Evolutionary conservation across 35 echinoderm and acorn worm species (phyloP), one percentile per base, ranked within the genome.

Genomic region (Amphiura filiformis): DNA sequence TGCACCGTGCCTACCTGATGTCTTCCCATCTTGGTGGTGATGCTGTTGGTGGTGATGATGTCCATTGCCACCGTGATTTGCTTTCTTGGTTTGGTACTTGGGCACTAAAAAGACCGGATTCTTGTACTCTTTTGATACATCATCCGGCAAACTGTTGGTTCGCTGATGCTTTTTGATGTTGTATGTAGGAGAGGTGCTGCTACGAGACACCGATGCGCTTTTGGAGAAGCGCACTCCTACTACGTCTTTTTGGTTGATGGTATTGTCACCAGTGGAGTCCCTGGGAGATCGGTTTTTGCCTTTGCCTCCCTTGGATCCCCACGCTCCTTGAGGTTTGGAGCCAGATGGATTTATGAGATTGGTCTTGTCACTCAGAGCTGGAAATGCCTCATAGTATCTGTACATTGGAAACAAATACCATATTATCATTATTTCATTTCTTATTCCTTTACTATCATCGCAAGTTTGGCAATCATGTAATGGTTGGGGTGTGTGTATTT

Each of bases 371-470:
- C 79, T 91, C 20, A 99, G 87, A 23, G 96, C 83, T 76, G 96
- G 96, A 39, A 99, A 99, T 39, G 96, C 96, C 76, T 89, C 93
- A 90, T 95, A 99, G 76, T 99, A 99, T 86, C 96, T 99, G 41
- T 5, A 84, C 0, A 11, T 28, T 36, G 64, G 82, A 35, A 38
- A 61, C 83, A 80, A 88, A 92, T 33, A 65, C 7, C n/a, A n/a
- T n/a, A n/a, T n/a, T n/a, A n/a, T n/a, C n/a, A n/a, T n/a, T n/a
- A n/a, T n/a, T n/a, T n/a, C n/a, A n/a, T n/a, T n/a, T n/a, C n/a
- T n/a, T n/a, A n/a, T n/a, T n/a, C n/a, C n/a, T n/a, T n/a, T n/a
- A n/a, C n/a, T n/a, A n/a, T n/a, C n/a, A n/a, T n/a, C n/a, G n/a
- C n/a, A n/a, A n/a, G n/a, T n/a, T n/a, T n/a, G n/a, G n/a, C n/a